These are phyloP conservation scores for Anagrus nilaparvatae DNA, from an alignment of 1,140 invertebrate genomes.

Conservation along the genomic window DNA sequence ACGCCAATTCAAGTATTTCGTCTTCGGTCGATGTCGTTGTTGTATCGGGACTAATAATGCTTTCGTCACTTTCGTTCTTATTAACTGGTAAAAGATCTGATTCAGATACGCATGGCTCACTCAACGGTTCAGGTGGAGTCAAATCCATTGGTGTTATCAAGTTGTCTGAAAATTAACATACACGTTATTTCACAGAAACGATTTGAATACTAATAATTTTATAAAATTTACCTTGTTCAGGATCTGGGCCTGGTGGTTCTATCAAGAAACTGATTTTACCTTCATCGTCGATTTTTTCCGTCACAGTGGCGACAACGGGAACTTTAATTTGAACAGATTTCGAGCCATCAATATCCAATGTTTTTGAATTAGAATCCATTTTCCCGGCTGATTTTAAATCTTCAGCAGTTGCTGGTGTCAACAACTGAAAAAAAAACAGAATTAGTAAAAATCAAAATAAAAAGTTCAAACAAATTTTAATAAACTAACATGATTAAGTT, in stretches of 20 bases:
- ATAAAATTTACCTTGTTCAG: slow-evolving; percentile 31
- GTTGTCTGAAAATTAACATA: slow-evolving; percentile 15
- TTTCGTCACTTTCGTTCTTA: not conserved
- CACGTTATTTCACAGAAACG: not conserved
- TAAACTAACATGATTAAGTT: slow-evolving; percentile 42
- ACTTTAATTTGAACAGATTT: slow-evolving; percentile 46
- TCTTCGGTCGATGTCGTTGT: slow-evolving; percentile 28
- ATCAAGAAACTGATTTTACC: slow-evolving; percentile 39
- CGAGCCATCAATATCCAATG: slow-evolving; percentile 29
- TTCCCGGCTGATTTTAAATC: slow-evolving; percentile 41
- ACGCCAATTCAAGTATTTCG: slow-evolving; percentile 38
- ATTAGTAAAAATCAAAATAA: not conserved
- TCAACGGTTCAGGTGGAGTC: slow-evolving; percentile 11
- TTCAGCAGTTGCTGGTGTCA: slow-evolving; percentile 42
- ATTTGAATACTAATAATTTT: not conserved
- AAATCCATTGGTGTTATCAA: slow-evolving; percentile 19
- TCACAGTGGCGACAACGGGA: slow-evolving; percentile 44
- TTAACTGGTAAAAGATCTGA: slow-evolving; percentile 1
- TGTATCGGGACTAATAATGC: not conserved
- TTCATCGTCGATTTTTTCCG: slow-evolving; percentile 35
- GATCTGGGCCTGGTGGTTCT: slow-evolving; percentile 34
- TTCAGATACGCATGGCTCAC: not conserved
- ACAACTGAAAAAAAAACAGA: slow-evolving; percentile 26
- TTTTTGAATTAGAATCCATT: slow-evolving; percentile 30
- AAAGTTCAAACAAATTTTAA: slow-evolving; percentile 7